A percentile compares a stretch with the other conserved stretches of the same genome.
Conservation (phyloP, 2,797 vertebrate species). For the Myotis daubentonii region DNA sequence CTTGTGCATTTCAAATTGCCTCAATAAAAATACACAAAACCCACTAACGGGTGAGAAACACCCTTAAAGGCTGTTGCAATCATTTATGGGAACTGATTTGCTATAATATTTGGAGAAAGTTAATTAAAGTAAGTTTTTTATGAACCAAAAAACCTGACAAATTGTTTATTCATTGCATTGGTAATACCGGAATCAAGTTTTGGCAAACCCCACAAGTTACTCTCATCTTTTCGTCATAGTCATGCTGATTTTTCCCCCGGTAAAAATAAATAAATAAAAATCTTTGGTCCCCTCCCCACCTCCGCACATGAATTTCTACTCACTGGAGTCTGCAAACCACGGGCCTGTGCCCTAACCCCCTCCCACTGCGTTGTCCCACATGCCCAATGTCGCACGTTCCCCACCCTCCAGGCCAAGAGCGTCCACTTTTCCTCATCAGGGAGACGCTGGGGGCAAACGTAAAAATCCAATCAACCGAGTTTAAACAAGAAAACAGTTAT, state of each 20-base stretch:
- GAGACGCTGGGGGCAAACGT: neutral
- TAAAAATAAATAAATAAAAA: neutral
- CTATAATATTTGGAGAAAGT: conserved; percentile 15
- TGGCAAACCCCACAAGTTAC: neutral
- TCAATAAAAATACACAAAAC: neutral
- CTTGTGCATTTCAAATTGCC: conserved; percentile 1
- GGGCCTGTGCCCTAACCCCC: no score
- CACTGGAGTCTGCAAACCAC: neutral
- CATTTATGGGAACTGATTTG: neutral
- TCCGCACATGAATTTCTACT: neutral
- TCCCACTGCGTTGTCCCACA: no score
- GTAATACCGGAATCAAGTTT: neutral
- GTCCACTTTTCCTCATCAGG: neutral
- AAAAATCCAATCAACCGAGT: neutral
- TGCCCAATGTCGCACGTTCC: neutral
- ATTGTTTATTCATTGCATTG: neutral
- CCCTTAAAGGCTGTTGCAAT: neutral
- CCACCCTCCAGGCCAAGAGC: neutral
- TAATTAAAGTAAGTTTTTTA: neutral
- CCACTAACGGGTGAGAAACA: neutral
- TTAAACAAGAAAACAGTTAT: neutral
- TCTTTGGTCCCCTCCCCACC: neutral
- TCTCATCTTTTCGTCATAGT: neutral
- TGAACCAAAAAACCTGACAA: conserved; percentile 10
- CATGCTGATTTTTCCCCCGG: neutral